Conservation (phyloP, 1,140 invertebrate genomes). For the Gonatopus flavifemur region DNA sequence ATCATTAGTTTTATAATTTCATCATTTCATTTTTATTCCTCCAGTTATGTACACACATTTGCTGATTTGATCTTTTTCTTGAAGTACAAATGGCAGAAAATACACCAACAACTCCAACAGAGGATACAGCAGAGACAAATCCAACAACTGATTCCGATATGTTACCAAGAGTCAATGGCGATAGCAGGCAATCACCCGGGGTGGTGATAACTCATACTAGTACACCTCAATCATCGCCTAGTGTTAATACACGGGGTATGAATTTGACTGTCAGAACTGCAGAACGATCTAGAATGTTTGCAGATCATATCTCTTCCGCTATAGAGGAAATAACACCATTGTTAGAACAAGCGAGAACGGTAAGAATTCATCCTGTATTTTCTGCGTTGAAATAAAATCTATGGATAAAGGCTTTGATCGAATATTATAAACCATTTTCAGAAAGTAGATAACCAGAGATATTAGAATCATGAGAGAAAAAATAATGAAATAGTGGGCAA, state of each 20-base stretch:
- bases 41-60: too few species aligned
- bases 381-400: too few species aligned
- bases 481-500: too few species aligned
- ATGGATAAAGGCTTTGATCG: too few species aligned
- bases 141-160: neutral
- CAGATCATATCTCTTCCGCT: conserved; percentile 58
- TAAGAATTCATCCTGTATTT: too few species aligned
- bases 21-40: too few species aligned
- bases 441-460: too few species aligned
- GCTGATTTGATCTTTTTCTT: too few species aligned
- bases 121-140: too few species aligned
- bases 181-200: conserved; percentile 2
- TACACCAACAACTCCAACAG: neutral
- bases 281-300: conserved; percentile 54
- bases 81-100: conserved; percentile 18
- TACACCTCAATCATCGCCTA: neutral
- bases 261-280: conserved; percentile 47
- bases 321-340: conserved; percentile 59
- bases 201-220: conserved; percentile 1
- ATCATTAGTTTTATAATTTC: too few species aligned
- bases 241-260: conserved; percentile 16
- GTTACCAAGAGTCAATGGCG: neutral
- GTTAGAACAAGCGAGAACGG: conserved; percentile 53
- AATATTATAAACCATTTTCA: conserved; percentile 15
- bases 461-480: too few species aligned